Evolutionary conservation across 2,888 invertebrate species (phyloP).

Genomic region (Drosophila kanekoi): DNA sequence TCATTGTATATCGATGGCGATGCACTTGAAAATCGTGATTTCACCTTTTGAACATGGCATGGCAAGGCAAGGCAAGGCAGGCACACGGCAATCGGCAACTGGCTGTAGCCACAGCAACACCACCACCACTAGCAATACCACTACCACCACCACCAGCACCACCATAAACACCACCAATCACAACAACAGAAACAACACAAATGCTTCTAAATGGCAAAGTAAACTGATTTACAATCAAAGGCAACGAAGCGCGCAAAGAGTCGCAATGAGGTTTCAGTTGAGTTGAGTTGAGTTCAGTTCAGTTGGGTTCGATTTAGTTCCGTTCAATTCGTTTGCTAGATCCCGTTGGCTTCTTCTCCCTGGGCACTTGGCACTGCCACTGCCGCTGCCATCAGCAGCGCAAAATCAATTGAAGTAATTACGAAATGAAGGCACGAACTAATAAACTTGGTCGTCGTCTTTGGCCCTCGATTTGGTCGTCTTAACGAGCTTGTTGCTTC

Average conservation of each 20-base stretch:
- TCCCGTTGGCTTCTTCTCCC: conserved; percentile 54
- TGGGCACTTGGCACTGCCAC: conserved; percentile 11
- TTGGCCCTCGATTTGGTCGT: conserved; percentile 67
- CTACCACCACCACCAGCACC: conserved; percentile 21
- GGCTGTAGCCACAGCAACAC: conserved; percentile 19
- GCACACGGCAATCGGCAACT: conserved; percentile 18
- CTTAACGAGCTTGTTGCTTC: conserved; percentile 72
- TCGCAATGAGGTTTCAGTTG: conserved; percentile 65
- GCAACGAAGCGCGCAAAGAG: conserved; percentile 80
- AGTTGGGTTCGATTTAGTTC: conserved; percentile 57
- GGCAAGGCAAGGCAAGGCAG: conserved; percentile 32
- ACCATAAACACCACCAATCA: conserved; percentile 28
- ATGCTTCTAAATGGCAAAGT: conserved; percentile 81
- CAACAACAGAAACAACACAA: conserved; percentile 58
- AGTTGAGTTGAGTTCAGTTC: conserved; percentile 52
- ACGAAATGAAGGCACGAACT: conserved; percentile 85
- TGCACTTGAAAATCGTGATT: conserved; percentile 81
- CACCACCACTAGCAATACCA: conserved; percentile 20
- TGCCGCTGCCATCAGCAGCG: conserved; percentile 77
- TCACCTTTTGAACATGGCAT: conserved; percentile 74
- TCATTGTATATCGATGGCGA: conserved; percentile 79
- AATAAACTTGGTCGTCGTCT: conserved; percentile 82
- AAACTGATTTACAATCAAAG: conserved; percentile 82
- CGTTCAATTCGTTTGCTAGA: conserved; percentile 67
- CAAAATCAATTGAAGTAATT: conserved; percentile 84